phyloP scores from a whole-genome alignment of 2,113 vertebrate genomes.

The Crotophaga sulcirostris region DNA sequence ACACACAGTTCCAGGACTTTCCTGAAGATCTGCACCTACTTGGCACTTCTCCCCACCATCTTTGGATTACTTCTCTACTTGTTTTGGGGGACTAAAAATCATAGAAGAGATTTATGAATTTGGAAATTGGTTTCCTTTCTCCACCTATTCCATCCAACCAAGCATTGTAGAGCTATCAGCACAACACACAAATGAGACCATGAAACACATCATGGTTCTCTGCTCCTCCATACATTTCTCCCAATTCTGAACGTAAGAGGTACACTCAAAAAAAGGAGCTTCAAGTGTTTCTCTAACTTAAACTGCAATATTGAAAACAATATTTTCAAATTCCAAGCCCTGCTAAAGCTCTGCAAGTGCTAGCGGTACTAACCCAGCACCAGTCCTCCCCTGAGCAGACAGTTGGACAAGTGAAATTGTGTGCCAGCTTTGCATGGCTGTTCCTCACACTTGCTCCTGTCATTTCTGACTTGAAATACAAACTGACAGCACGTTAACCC shows the following conservation, averaged over 20 bases:
- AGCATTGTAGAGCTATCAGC: neutral
- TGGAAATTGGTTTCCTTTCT: neutral
- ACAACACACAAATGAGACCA: neutral
- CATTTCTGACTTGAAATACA: neutral
- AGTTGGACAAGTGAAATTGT: neutral
- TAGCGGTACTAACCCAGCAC: neutral
- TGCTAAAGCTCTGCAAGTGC: neutral
- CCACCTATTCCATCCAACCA: neutral
- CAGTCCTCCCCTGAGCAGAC: neutral
- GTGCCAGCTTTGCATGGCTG: neutral
- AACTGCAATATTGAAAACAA: neutral
- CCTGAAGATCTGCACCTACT: neutral
- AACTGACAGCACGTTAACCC: constrained; percentile 34
- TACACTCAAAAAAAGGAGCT: neutral
- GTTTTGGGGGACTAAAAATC: neutral
- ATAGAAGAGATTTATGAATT: neutral
- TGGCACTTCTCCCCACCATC: neutral
- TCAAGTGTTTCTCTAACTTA: neutral
- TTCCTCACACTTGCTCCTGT: neutral
- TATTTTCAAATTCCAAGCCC: neutral
- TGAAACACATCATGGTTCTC: neutral
- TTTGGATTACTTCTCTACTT: neutral
- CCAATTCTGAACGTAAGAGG: neutral
- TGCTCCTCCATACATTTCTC: neutral
- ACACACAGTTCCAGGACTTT: neutral